Percentiles rank a stretch among this genome's conserved stretches.
These are phyloP conservation scores for Platysteira castanea DNA, from an alignment of 2,113 vertebrate species.

Conservation along the genomic window DNA sequence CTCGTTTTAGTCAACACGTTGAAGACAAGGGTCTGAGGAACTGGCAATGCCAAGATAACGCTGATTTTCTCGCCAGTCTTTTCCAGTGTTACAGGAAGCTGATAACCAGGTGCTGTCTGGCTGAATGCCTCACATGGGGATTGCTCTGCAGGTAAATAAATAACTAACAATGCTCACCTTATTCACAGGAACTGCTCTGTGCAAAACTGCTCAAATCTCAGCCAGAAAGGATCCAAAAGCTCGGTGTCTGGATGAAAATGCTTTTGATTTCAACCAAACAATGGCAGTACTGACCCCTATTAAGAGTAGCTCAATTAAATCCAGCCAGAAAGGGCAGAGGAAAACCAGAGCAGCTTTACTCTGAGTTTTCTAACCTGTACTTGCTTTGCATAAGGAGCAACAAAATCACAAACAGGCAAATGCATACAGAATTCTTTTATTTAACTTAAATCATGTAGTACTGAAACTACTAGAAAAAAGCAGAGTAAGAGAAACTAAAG, in stretches of 20 bases:
- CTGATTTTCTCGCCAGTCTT: not conserved
- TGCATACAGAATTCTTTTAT: conserved; percentile 87
- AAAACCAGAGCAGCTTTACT: not conserved
- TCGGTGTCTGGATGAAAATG: not conserved
- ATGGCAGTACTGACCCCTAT: not conserved
- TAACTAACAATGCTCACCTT: not conserved
- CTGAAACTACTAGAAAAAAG: conserved; percentile 89
- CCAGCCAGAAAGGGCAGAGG: not conserved
- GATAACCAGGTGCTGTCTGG: not conserved
- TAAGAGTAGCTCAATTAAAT: not conserved
- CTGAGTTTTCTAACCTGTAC: not conserved
- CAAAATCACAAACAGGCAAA: conserved; percentile 33
- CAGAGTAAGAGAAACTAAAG: conserved; percentile 86
- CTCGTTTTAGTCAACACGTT: not conserved
- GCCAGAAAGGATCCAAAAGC: not conserved
- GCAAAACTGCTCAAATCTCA: not conserved
- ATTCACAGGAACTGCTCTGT: not conserved
- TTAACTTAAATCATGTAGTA: conserved; percentile 88
- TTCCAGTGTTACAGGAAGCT: not conserved
- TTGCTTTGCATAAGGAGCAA: not conserved
- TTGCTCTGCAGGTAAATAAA: not conserved
- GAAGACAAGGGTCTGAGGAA: not conserved
- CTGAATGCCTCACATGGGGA: not conserved
- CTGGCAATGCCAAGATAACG: not conserved
- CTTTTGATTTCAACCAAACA: not conserved